Evolutionary conservation across 2,888 invertebrate genomes (phyloP).

Genomic region (Pedicia rivosa): DNA sequence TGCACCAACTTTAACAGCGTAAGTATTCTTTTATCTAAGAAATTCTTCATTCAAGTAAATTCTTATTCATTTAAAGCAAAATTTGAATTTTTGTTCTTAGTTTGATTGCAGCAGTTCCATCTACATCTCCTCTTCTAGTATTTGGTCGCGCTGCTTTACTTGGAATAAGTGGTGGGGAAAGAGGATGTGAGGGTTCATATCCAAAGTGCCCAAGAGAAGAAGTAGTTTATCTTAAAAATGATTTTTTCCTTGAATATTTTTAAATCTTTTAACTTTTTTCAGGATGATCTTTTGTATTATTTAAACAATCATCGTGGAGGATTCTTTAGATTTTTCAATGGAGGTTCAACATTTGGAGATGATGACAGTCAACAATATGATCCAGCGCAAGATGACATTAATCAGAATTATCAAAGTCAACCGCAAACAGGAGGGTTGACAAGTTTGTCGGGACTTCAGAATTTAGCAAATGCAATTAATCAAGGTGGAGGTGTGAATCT

Average conservation of each 20-base stretch:
- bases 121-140: conserved; percentile 41
- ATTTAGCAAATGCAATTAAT: conserved; percentile 9
- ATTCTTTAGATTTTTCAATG: conserved; percentile 63
- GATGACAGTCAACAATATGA: conserved; percentile 6
- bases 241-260: conserved; percentile 1
- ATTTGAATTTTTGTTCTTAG: conserved; percentile 7
- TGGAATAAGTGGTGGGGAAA: conserved; percentile 42
- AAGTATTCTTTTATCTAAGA: conserved; percentile 16
- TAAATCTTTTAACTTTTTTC: conserved; percentile 14
- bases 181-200: conserved; percentile 37
- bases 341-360: conserved; percentile 28
- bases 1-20: conserved; percentile 29
- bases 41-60: not conserved
- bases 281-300: conserved; percentile 56
- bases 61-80: too few species aligned
- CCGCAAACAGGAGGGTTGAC: conserved; percentile 7
- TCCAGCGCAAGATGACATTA: conserved; percentile 4
- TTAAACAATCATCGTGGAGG: conserved; percentile 76
- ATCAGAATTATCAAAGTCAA: conserved; percentile 8
- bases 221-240: conserved; percentile 13
- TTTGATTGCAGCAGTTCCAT: conserved; percentile 24
- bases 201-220: conserved; percentile 54
- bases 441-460: conserved; percentile 9
- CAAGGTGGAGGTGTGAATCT: conserved; percentile 11
- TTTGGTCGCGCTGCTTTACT: conserved; percentile 62